Base-by-base conservation (phyloP, 2,888 invertebrate species). In the Meiosimyza decipiens region DNA sequence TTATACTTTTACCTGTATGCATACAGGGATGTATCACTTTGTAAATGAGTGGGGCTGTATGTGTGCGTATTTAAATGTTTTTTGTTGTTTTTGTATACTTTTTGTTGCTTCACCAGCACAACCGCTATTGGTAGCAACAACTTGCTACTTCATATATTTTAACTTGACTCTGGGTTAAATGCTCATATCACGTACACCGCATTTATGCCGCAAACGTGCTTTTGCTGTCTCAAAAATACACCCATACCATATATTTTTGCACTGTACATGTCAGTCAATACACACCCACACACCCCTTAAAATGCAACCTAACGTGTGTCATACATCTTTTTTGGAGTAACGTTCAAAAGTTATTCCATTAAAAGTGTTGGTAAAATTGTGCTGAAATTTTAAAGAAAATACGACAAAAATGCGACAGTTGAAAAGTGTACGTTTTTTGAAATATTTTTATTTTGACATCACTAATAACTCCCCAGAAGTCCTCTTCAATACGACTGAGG, bases 181-280 rank as follows among this genome's bases (percentile, higher is more conserved):
- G 50, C 59, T 68, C 50, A 50, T 59, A 50, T 57, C 68, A 57
- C 68, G 68, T 68, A 64, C 64, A 49, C 50, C 22, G 68, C 68
- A 68, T 59, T 68, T 68, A 57, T 59, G 68, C 49, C 57, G 49
- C 68, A 59, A 59, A 59, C 68, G 59, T 68, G 68, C 33, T 18
- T 40, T 33, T 13, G 54, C 54, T 40, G 54, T 54, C 52, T 12
- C 54, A 40, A 5, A 28, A 52, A 54, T 33, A 54, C 33, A 64
- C 13, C 33, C 40, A 54, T 11, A 54, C 54, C 51, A 50, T 11
- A 51, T 18, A 57, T 12, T 40, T 33, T 49, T 12, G 49, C 66
- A 28, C n/a, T 28, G n/a, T 9, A 49, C 49, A 33, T 28, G 28
- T 28, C 28, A 28, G 28, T 28, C 0, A 6, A 49, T 33, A 6